phyloP scores from a whole-genome alignment of 64 coral and sea anemone species.

The Pocillopora damicornis region DNA sequence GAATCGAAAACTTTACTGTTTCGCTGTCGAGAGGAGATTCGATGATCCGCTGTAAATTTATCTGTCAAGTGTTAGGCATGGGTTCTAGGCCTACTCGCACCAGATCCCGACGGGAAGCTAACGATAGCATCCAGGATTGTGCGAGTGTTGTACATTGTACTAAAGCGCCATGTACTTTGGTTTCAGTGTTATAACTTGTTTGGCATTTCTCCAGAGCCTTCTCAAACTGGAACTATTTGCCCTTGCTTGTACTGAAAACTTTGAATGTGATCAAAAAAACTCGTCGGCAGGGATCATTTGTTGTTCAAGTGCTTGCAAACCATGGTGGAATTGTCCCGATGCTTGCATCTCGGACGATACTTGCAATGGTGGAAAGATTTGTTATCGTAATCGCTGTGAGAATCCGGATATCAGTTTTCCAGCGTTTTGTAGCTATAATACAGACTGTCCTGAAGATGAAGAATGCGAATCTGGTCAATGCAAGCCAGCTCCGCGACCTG shows the following conservation, averaged over 20 bases:
- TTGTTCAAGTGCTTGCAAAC: conserved; percentile 8
- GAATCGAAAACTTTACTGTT: too few species aligned
- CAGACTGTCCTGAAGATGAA: neutral
- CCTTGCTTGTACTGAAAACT: neutral
- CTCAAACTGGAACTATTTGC: neutral
- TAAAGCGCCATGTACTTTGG: neutral
- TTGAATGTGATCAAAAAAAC: neutral
- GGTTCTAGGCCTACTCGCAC: too few species aligned
- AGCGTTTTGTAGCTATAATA: neutral
- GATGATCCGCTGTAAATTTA: too few species aligned
- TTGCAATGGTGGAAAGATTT: neutral
- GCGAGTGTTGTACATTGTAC: neutral
- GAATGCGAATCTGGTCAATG: conserved; percentile 29
- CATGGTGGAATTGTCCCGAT: neutral
- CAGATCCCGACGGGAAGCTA: too few species aligned
- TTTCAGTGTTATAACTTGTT: neutral
- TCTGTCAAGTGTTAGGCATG: neutral
- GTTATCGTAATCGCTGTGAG: neutral
- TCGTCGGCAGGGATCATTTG: neutral
- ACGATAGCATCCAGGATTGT: neutral
- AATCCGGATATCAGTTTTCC: neutral
- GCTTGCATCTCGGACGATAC: conserved; percentile 8
- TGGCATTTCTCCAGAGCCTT: conserved; percentile 22
- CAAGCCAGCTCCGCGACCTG: conserved; percentile 18
- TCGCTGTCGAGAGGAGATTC: too few species aligned